These are phyloP conservation scores for Simalia tracyae DNA, from an alignment of 2,797 vertebrate genomes.

Conservation along the genomic window DNA sequence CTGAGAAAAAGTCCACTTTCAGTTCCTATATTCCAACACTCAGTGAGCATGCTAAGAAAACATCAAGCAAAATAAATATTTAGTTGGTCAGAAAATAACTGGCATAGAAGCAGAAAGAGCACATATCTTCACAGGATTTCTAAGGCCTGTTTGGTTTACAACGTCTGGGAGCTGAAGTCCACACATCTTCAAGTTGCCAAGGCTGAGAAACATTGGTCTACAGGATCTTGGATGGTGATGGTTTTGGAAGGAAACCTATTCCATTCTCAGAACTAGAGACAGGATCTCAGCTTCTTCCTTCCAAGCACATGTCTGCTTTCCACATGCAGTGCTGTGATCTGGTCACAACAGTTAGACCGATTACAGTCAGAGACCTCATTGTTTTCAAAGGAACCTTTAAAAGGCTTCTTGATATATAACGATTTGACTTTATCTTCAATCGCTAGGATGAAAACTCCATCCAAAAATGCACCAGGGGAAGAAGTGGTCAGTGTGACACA, in stretches of 20 bases:
- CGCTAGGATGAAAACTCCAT: background rate
- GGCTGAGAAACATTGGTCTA: background rate
- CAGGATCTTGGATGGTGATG: background rate
- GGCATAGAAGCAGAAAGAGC: background rate
- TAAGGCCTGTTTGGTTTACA: background rate
- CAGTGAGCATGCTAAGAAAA: background rate
- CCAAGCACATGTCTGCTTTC: background rate
- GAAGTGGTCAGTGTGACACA: background rate
- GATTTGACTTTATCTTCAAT: background rate
- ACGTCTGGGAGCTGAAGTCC: background rate
- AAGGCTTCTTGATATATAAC: background rate
- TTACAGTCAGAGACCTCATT: background rate
- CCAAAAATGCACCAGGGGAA: background rate
- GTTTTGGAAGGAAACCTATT: background rate
- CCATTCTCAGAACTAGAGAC: background rate
- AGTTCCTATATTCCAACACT: background rate
- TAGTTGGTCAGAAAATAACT: background rate
- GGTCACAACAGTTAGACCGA: background rate
- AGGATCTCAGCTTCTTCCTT: background rate
- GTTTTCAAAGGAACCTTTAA: background rate
- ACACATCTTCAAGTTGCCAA: background rate
- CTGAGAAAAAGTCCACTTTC: background rate
- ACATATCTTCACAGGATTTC: background rate
- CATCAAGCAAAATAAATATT: background rate
- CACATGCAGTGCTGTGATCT: background rate